These are phyloP conservation scores for Cremastobaeus sp. DNA, from an alignment of 2,888 invertebrate genomes.

Conservation along the genomic window DNA sequence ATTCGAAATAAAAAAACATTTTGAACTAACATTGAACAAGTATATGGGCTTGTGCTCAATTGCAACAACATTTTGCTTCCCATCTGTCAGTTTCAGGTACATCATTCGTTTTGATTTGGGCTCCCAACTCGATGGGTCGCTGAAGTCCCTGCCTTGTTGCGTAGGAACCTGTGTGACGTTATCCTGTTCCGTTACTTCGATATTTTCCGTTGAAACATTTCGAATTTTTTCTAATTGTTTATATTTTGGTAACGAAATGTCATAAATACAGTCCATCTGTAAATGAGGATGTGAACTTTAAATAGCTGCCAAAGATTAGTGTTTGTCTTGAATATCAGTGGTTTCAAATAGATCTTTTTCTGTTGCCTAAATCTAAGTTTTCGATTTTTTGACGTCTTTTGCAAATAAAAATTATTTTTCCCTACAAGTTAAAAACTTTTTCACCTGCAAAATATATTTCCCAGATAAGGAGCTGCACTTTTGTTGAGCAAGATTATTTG, in stretches of 20 bases:
- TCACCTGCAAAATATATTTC: constrained; percentile 82
- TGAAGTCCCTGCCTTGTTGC: constrained; percentile 69
- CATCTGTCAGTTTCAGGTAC: constrained; percentile 86
- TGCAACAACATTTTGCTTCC: constrained; percentile 83
- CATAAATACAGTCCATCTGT: constrained; percentile 77
- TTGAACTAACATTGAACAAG: constrained; percentile 80
- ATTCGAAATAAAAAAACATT: too few species aligned
- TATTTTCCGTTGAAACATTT: constrained; percentile 77
- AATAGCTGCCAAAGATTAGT: too few species aligned
- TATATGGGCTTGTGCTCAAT: constrained; percentile 85
- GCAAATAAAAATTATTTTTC: not conserved
- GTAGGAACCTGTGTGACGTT: constrained; percentile 70
- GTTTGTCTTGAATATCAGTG: too few species aligned
- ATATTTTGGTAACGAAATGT: constrained; percentile 76
- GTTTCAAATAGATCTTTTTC: too few species aligned
- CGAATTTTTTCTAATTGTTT: constrained; percentile 78
- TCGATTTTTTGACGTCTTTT: constrained; percentile 8
- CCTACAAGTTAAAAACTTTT: too few species aligned
- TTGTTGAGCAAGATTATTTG: constrained; percentile 79
- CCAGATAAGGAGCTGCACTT: constrained; percentile 80
- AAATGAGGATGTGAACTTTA: constrained; percentile 20
- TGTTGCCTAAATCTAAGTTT: too few species aligned
- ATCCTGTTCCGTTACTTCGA: constrained; percentile 82
- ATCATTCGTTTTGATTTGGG: constrained; percentile 83
- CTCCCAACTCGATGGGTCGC: constrained; percentile 80